Base-by-base conservation (phyloP, 2,113 vertebrate species). In the Xenus cinereus region DNA sequence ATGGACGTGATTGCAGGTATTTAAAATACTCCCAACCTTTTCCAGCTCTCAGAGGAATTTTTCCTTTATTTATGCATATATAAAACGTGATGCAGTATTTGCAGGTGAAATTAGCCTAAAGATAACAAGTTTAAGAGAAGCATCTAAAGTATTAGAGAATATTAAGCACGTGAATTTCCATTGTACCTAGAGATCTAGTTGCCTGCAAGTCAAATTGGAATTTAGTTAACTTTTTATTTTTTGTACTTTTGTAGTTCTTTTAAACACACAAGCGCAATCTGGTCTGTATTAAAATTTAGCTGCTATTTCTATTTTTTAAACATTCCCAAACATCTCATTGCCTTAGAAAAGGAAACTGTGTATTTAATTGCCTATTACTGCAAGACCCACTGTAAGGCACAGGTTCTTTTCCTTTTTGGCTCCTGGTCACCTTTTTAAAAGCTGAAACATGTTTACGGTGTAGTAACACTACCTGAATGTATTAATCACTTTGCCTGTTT, bases 401-500 rank as follows among this genome's bases (percentile, higher is more conserved):
- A 10, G 0, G 1, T 77, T 16, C 23, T 57, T 39, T 87, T 43
- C 37, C 21, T 77, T 77, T 79, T 46, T 60, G 41, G 46, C 41
- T 82, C 69, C 53, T 48, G 12, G 26, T 64, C 28, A 62, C 33
- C 43, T 59, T 84, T 73, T 63, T 67, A 62, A 84, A 74, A 89
- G 35, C 22, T 64, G 51, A 84, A 76, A 66, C 19, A 14, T 11
- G 39, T 78, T 91, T 78, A 27, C 33, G 28, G 7, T 51, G 5
- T 5, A 63, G 27, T 32, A 60, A 43, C 41, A 41, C 37, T 84
- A 39, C 26, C 35, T 87, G 75, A 93, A 54, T 79, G 32, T 50
- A 86, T 82, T 96, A 88, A 98, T 93, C 45, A 21, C 35, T 96
- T 96, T 95, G 56, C 77, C 97, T 98, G 37, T 98, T 94, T 98